Conservation (phyloP, 2,113 vertebrate species). For the Poeciliopsis turrubarensis region DNA sequence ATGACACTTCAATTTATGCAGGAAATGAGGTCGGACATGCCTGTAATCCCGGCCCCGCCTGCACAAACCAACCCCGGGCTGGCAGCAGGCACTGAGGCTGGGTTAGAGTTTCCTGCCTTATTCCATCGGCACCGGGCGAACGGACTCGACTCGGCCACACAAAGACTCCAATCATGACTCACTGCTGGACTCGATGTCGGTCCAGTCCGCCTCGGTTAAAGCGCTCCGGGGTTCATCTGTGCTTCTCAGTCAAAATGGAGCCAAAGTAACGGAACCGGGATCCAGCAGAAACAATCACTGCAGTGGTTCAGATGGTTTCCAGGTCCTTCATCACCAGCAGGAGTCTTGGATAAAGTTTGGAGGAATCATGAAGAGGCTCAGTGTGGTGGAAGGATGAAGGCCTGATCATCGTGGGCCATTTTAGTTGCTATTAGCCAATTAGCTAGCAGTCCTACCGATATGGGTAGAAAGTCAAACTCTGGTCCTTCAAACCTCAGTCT, state of each 20-base stretch:
- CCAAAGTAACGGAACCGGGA: constrained; percentile 14
- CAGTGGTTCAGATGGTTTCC: not conserved
- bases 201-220: constrained; percentile 41
- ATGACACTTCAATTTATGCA: constrained; percentile 58
- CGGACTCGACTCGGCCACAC: constrained; percentile 41
- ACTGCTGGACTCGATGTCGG: constrained; percentile 60
- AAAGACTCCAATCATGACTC: constrained; percentile 57
- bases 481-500: no score
- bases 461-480: no score
- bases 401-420: not conserved
- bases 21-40: constrained; percentile 34
- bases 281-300: constrained; percentile 1
- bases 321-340: not conserved
- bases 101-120: constrained; percentile 35
- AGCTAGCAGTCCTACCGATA: no score
- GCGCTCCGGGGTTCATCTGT: constrained; percentile 37
- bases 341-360: not conserved
- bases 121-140: constrained; percentile 50
- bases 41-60: constrained; percentile 29
- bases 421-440: no score
- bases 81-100: constrained; percentile 22
- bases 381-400: not conserved
- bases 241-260: constrained; percentile 35
- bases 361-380: not conserved
- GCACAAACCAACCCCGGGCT: constrained; percentile 26